Conservation (phyloP, 2,113 vertebrate genomes). For the Sceloporus tristichus region DNA sequence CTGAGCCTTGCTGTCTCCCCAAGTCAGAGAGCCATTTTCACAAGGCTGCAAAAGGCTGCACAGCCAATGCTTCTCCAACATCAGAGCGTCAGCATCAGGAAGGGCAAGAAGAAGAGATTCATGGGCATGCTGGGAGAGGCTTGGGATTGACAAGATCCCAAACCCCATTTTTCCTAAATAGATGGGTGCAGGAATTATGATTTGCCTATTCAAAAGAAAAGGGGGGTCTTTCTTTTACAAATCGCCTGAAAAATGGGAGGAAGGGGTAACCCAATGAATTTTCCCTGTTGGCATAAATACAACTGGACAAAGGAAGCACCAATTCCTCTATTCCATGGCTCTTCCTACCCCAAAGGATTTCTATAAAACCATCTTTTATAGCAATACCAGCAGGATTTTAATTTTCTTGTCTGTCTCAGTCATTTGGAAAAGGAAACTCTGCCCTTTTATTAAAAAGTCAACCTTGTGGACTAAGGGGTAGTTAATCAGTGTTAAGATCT, state of each 20-base stretch:
- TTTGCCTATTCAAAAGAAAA: neutral
- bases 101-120: neutral
- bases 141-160: neutral
- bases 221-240: neutral
- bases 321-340: neutral
- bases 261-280: too few species aligned
- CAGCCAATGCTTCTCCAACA: too few species aligned
- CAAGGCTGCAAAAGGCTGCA: too few species aligned
- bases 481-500: neutral
- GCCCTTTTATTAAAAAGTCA: neutral
- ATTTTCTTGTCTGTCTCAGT: neutral
- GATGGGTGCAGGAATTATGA: neutral
- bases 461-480: neutral
- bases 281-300: too few species aligned
- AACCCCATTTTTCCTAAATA: neutral
- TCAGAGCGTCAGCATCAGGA: too few species aligned
- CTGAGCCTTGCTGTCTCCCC: too few species aligned
- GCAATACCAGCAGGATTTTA: neutral
- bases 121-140: neutral
- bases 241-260: neutral
- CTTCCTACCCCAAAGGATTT: neutral
- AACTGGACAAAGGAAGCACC: too few species aligned
- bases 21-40: too few species aligned
- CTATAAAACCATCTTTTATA: neutral
- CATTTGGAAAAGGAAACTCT: neutral